These are phyloP conservation scores for Drosophila erecta DNA, from an alignment of 1,140 invertebrate genomes.

Conservation along the genomic window DNA sequence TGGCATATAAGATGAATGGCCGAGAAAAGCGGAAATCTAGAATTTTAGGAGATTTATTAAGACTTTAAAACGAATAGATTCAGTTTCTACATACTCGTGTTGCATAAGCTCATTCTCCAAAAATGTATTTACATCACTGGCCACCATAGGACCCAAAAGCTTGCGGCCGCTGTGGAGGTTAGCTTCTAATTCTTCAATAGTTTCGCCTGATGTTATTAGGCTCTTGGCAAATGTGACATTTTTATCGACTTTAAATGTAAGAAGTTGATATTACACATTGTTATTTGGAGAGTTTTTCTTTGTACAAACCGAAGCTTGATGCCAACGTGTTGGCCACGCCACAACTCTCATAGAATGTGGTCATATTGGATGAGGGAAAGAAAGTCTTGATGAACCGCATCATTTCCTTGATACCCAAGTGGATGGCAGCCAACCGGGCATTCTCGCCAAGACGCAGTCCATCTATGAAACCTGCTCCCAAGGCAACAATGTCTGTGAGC, in stretches of 20 bases:
- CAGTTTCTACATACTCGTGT: constrained; percentile 87
- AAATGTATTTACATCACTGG: constrained; percentile 96
- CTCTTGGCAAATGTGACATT: constrained; percentile 97
- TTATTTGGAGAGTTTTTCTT: neutral
- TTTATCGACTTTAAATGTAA: constrained; percentile 88
- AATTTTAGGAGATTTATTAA: constrained; percentile 41
- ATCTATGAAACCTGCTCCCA: constrained; percentile 98
- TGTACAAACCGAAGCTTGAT: constrained; percentile 93
- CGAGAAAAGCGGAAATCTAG: constrained; percentile 97
- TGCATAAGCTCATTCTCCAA: constrained; percentile 92
- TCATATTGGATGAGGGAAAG: constrained; percentile 92
- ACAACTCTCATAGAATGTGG: constrained; percentile 99
- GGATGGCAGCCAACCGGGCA: constrained; percentile 98
- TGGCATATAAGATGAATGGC: constrained; percentile 96
- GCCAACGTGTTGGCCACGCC: constrained; percentile 99
- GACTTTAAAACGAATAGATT: neutral
- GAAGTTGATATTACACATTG: too few species aligned
- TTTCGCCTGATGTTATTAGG: constrained; percentile 95
- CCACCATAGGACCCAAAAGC: constrained; percentile 97
- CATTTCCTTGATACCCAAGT: constrained; percentile 99
- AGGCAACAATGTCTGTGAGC: constrained; percentile 98
- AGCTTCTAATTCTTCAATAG: constrained; percentile 94
- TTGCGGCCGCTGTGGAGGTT: constrained; percentile 99
- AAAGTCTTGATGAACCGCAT: constrained; percentile 96
- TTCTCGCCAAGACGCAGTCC: constrained; percentile 97